Base-by-base conservation (phyloP, 2,888 invertebrate genomes). In the Acleris cristana region DNA sequence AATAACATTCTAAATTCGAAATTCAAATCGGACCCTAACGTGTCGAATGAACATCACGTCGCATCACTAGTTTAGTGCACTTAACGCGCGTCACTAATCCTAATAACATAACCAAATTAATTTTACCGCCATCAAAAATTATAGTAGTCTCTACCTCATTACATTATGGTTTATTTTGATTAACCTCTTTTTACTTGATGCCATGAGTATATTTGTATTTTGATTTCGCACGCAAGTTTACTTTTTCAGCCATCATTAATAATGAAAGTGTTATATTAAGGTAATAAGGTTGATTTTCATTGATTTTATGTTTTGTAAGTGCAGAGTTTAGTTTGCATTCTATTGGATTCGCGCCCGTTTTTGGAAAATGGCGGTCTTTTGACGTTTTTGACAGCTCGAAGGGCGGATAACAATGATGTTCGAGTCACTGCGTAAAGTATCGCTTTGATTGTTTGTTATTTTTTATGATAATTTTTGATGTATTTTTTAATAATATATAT, bases 301-400 rank as follows among this genome's bases (percentile, higher is more conserved):
- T 59, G 56, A 3, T 16, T 14, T 10, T 18, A 8, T 16, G 23
- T 58, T 58, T 18, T n/a, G 60, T n/a, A 19, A 52, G 19, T 8
- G 16, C 16, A 16, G 51, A 34, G 16, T 57, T 34, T 30, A 21
- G 19, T 19, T 14, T 21, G n/a, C 12, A 68, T 55, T 40, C 12
- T 40, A 69, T 73, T 61, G 63, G 61, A 71, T 76, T 72, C 73
- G 71, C 74, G 76, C 76, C 71, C 67, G 74, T 71, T 73, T 81
- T 83, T 76, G 74, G 78, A 78, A 81, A 84, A 74, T 75, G 73
- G 77, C 78, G 76, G 78, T 75, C 77, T 77, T 72, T 78, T 86
- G 85, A 83, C 84, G 77, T 78, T 83, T 84, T 75, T 86, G 86
- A 86, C 86, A 81, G 77, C 71, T 78, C 67, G 67, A 63, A 71